These are phyloP conservation scores for Amorpha juglandis DNA, from an alignment of 2,888 invertebrate species.

Conservation along the genomic window DNA sequence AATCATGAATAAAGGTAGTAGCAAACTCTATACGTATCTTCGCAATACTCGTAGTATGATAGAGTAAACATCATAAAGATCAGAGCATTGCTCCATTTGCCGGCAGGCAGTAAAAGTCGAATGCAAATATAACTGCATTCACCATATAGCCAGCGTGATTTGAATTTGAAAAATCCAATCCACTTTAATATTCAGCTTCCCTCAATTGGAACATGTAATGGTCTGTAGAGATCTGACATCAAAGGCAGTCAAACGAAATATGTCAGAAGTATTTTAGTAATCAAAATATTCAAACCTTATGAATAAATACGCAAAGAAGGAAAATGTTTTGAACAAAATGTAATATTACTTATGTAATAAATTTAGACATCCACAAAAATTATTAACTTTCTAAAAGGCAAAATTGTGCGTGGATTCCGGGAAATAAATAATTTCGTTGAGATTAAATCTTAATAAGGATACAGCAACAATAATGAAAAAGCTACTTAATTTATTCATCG, in stretches of 20 bases:
- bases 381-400: not conserved
- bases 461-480: constrained; percentile 36
- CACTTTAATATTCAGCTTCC: constrained; percentile 42
- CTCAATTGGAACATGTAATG: constrained; percentile 37
- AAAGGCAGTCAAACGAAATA: constrained; percentile 20
- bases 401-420: not conserved
- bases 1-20: not conserved
- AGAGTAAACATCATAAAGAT: constrained; percentile 30
- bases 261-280: constrained; percentile 3
- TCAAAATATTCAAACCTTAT: constrained; percentile 20
- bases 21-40: too few species aligned
- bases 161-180: constrained; percentile 45
- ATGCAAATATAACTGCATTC: constrained; percentile 42
- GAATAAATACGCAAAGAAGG: constrained; percentile 13
- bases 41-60: not conserved
- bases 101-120: constrained; percentile 32
- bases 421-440: constrained; percentile 7
- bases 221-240: constrained; percentile 28
- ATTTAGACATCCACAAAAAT: not conserved
- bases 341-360: not conserved
- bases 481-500: constrained; percentile 42
- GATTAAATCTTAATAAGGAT: constrained; percentile 33
- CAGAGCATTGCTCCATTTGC: constrained; percentile 21
- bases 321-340: not conserved
- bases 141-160: constrained; percentile 32